phyloP scores from a whole-genome alignment of 2,888 invertebrate genomes.

The Drosophila lacicola region DNA sequence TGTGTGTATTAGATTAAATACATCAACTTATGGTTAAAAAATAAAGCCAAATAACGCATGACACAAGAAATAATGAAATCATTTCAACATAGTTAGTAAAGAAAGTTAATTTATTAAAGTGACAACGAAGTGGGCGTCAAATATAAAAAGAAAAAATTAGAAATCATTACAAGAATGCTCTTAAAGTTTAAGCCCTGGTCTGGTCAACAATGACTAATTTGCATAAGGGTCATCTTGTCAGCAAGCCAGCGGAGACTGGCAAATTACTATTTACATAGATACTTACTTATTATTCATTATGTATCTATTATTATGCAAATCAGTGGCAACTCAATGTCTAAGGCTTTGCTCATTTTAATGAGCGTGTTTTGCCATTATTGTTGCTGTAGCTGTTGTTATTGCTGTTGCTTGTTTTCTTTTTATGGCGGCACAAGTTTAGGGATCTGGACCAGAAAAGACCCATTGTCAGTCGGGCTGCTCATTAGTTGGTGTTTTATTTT shows the following conservation, averaged over 20 bases:
- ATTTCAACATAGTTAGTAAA: too few relatives aligned
- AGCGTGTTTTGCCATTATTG: slow-evolving; percentile 54
- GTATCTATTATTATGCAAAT: slow-evolving; percentile 83
- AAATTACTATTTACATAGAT: slow-evolving; percentile 38
- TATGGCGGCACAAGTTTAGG: slow-evolving; percentile 25
- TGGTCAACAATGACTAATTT: slow-evolving; percentile 37
- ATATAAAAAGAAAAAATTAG: slow-evolving; percentile 5
- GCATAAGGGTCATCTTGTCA: slow-evolving; percentile 72
- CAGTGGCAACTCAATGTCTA: slow-evolving; percentile 65
- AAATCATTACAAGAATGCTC: slow-evolving; percentile 14
- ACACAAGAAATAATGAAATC: too few relatives aligned
- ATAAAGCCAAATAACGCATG: too few relatives aligned
- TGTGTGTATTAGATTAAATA: too few relatives aligned
- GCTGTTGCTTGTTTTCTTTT: slow-evolving; percentile 21
- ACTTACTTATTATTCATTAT: slow-evolving; percentile 78
- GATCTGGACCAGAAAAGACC: slow-evolving; percentile 1
- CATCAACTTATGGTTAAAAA: too few relatives aligned
- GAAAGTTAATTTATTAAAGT: background rate
- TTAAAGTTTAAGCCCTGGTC: background rate
- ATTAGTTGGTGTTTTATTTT: slow-evolving; percentile 53
- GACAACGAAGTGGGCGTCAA: background rate
- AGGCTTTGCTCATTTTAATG: slow-evolving; percentile 71
- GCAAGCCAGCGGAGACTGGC: slow-evolving; percentile 14
- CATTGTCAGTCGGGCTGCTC: slow-evolving; percentile 41
- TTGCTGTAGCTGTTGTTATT: slow-evolving; percentile 4